phyloP scores from a whole-genome alignment of 2,113 vertebrate genomes.

The Formicarius rufipectus region DNA sequence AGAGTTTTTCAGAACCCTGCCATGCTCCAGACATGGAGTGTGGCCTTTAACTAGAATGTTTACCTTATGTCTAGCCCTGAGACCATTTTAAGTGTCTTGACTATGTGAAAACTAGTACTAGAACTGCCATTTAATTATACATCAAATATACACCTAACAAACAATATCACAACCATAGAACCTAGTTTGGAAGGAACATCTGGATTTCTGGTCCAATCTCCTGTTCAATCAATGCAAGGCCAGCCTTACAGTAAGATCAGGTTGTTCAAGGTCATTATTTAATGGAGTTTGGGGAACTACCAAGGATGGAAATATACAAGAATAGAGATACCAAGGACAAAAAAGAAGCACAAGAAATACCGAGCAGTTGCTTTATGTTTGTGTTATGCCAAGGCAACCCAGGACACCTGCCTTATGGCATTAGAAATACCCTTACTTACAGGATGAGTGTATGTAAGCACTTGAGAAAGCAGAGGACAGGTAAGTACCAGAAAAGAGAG shows the following conservation, averaged over 20 bases:
- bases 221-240: not conserved
- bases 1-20: not conserved
- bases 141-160: not conserved
- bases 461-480: not conserved
- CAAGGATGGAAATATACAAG: not conserved
- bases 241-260: not conserved
- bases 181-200: not conserved
- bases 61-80: not conserved
- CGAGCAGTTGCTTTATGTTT: not conserved
- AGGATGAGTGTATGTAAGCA: not conserved
- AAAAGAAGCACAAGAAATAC: not conserved
- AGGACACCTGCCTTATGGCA: accelerated
- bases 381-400: not conserved
- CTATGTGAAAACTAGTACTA: not conserved
- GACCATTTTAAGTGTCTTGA: not conserved
- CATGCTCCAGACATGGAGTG: not conserved
- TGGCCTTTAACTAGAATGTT: not conserved
- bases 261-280: not conserved
- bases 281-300: not conserved
- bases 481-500: not conserved
- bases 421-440: not conserved
- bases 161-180: not conserved
- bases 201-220: not conserved
- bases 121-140: not conserved
- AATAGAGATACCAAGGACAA: not conserved